Base-by-base conservation (phyloP, 2,113 vertebrate genomes). In the Macaca mulatta region DNA sequence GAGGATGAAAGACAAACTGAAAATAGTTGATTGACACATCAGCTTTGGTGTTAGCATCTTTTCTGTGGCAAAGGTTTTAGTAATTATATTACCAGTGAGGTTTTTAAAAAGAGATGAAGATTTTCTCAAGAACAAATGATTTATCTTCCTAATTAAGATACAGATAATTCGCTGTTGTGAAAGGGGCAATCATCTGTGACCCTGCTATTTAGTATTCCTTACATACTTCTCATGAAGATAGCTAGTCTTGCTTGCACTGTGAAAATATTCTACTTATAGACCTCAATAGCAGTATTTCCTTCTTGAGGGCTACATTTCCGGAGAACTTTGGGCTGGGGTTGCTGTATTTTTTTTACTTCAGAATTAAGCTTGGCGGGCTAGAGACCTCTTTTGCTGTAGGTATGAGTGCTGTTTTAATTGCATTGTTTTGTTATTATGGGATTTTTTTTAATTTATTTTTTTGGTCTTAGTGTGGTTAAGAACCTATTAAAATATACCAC, bases 1-100 rank as follows among this genome's bases (percentile, higher is more conserved):
- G 93, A 88, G 48, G 20, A 93, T 85, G 94, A 92, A 94, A 95
- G 84, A 72, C 64, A 40, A 83, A 80, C 8, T 81, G 35, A 82
- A 50, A 93, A 83, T 80, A 81, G 45, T 94, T 94, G 52, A 35
- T 32, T 92, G 48, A 93, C 88, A 23, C 89, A 84, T 92, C 50
- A 57, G 10, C 64, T 95, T 92, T 75, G 35, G 38, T 88, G n/a
- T 92, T 92, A 55, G 40, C 77, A 16, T 50, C n/a, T 97, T 97
- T 93, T 89, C 74, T 95, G 43, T 87, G 74, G 27, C 77, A 74
- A 8, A 78, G 3, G n/a, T 84, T 92, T 50, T 80, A 30, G 20
- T 82, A 77, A 61, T 84, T 72, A 2, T 67, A 38, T 64, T 75
- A 35, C 8, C 86, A 50, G 50, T 67, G 67, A 40, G 27, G 38